phyloP scores from a whole-genome alignment of 64 coral and sea anemone species.

The Porites australiensis region DNA sequence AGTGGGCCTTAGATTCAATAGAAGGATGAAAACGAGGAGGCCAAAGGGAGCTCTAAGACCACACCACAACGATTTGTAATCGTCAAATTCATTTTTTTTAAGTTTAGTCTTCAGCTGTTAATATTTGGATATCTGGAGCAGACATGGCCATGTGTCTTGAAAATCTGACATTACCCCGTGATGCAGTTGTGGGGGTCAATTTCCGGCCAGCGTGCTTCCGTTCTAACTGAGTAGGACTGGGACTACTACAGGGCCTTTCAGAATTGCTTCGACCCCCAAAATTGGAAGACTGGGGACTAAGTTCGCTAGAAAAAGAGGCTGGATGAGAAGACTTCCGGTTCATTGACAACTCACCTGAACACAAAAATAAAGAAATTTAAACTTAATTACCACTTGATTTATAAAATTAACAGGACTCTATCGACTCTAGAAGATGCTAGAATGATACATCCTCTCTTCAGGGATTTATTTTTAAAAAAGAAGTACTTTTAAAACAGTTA shows the following conservation, averaged over 20 bases:
- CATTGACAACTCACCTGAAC: background rate
- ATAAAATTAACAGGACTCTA: no score
- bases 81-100: background rate
- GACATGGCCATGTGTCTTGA: slow-evolving; percentile 68
- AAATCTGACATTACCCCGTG: slow-evolving; percentile 31
- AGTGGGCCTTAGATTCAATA: no score
- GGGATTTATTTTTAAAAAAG: no score
- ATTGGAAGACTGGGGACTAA: background rate
- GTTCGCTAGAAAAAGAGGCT: background rate
- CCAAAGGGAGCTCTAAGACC: no score
- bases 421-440: no score
- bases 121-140: slow-evolving; percentile 58
- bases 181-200: background rate
- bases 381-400: no score
- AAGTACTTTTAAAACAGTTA: no score
- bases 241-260: slow-evolving; percentile 24
- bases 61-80: background rate
- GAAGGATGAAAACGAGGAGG: no score
- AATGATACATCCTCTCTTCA: no score
- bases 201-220: background rate
- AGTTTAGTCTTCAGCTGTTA: background rate
- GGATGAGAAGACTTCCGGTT: background rate
- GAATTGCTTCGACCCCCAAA: slow-evolving; percentile 4
- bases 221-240: background rate
- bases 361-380: background rate